Base-by-base conservation (phyloP, 2,888 invertebrate species). In the Dryococelus australis region DNA sequence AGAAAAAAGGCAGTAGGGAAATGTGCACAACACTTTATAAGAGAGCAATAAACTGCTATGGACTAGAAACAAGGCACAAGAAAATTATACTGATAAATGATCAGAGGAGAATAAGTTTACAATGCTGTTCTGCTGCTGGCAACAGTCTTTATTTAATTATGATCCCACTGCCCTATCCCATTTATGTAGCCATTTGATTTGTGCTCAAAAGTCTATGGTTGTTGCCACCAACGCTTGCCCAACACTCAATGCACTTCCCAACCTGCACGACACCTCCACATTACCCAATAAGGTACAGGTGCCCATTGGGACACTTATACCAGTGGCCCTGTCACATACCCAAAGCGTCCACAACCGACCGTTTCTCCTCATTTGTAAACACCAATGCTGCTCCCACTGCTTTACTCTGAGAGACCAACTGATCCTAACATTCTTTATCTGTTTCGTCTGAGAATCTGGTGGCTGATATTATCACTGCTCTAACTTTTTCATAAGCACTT, bases 241-340 rank as follows among this genome's bases (percentile, higher is more conserved):
- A 51, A 84, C 87, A 87, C 26, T 87, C 84, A 85, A n/a, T 51
- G 80, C 84, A 86, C 3, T 28, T 92, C 1, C 93, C 90, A 84
- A 90, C 90, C 90, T 92, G 89, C 93, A 92, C 94, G 0, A 96
- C 95, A 9, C 95, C 95, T 6, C 96, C 96, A 90, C 96, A 96
- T 5, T 95, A 94, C 0, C 93, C 94, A 88, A 96, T 95, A 65
- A 93, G 94, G 91, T 96, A 96, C 78, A 93, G 91, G 91, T 96
- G 96, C 0, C 95, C 96, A 89, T 96, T 95, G 0, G 94, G 94
- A 91, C 96, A 96, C 91, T 95, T 95, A 91, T 93, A 96, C 96
- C 96, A 96, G 90, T 94, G 95, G 0, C 96, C 96, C 85, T 93
- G 92, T 84, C 91, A 91, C 47, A 95, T 90, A 0, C 93, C 94